Evolutionary conservation across 2,797 vertebrate species (phyloP).

Genomic region (Peromyscus nudipes): DNA sequence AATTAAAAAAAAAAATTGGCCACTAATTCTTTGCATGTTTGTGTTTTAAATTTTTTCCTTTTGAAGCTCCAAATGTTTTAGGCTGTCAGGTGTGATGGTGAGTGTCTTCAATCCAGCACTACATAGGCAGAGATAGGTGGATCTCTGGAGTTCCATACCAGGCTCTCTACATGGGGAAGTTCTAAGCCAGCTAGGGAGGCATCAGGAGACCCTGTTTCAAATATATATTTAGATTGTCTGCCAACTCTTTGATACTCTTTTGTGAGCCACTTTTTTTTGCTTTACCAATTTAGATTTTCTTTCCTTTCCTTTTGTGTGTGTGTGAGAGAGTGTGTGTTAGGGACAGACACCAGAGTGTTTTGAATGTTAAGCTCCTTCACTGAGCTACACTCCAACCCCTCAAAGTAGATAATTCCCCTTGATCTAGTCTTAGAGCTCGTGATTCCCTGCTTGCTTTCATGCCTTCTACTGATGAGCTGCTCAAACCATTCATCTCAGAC

Average conservation of each 20-base stretch:
- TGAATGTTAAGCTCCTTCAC: neutral
- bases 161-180: too few relatives aligned
- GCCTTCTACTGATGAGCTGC: neutral
- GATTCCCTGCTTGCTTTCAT: neutral
- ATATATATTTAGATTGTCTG: neutral
- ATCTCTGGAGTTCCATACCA: neutral
- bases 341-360: neutral
- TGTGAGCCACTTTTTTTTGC: neutral
- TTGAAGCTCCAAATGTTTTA: neutral
- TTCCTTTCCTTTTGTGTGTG: neutral
- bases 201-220: neutral
- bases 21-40: neutral
- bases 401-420: neutral
- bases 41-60: neutral
- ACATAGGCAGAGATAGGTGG: neutral
- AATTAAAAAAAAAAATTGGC: neutral
- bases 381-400: neutral
- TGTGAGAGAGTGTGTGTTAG: neutral
- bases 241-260: neutral
- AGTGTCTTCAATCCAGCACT: neutral
- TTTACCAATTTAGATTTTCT: neutral
- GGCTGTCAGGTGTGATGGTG: neutral
- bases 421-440: neutral
- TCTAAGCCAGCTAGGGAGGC: neutral
- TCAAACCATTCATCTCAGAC: neutral